A percentile compares a stretch with the other conserved stretches of the same genome.
Evolutionary conservation across 2,888 invertebrate genomes (phyloP).

Genomic region (Lithodes maja): DNA sequence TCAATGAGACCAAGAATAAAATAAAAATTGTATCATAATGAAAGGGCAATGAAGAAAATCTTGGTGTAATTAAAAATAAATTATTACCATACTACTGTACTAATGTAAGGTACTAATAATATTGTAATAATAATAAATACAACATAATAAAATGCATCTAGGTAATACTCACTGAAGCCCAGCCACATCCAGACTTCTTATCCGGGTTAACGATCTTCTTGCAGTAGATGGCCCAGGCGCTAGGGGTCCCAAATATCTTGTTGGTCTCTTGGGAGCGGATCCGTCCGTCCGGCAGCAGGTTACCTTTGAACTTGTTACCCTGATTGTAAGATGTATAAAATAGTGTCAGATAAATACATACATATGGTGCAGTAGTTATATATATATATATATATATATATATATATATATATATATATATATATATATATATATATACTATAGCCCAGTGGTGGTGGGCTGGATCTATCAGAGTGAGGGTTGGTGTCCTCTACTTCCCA

Average conservation of each 20-base stretch:
- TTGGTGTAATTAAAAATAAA: not conserved
- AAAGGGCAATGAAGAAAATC: not conserved
- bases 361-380: not conserved
- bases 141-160: not conserved
- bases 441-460: too few species aligned
- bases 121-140: not conserved
- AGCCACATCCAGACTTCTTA: constrained; percentile 93
- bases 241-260: constrained; percentile 90
- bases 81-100: too few species aligned
- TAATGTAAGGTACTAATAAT: too few species aligned
- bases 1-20: too few species aligned
- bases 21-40: too few species aligned
- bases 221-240: constrained; percentile 95
- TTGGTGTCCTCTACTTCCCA: too few species aligned
- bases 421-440: not conserved
- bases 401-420: constrained; percentile 1
- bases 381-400: not conserved
- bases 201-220: constrained; percentile 93
- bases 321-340: constrained; percentile 73
- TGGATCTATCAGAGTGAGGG: too few species aligned
- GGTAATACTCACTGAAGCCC: constrained; percentile 88
- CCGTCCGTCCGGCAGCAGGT: constrained; percentile 89
- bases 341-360: too few species aligned
- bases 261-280: constrained; percentile 92
- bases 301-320: constrained; percentile 93